Base-by-base conservation (phyloP, 2,888 invertebrate species). In the Cosmia pyralina region DNA sequence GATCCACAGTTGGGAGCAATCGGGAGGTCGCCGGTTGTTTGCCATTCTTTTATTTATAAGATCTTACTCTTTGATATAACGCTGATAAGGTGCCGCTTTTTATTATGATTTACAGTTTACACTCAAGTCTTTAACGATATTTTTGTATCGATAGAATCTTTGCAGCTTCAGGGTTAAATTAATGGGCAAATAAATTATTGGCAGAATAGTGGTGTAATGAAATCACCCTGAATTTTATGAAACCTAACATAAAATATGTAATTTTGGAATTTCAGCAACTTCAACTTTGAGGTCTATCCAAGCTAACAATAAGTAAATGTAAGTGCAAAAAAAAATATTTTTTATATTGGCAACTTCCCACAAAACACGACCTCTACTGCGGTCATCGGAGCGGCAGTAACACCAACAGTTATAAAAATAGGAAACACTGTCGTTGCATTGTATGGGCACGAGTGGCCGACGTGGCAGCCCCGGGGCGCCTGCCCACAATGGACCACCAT, bases 401-500 rank as follows among this genome's bases (percentile, higher is more conserved):
- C 92, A 82, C 91, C 91, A 91, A 92, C 92, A 94, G 93, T 95
- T 95, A 93, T 93, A 91, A 94, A 94, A 93, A 92, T 92, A 94
- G 92, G 94, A 93, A 94, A 94, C 93, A 93, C 91, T 92, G 91
- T 92, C 90, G 87, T 89, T 86, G 89, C 90, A 93, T 94, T 94
- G 93, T 94, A 88, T 86, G 86, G 85, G 85, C 88, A 90, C 86
- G 89, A 92, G 92, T 90, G 90, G 90, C 85, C 81, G 88, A 88
- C 88, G 88, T 88, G 86, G 84, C 88, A 92, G 90, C 94, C 90
- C 81, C 95, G 91, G 92, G 92, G 94, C 85, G 92, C 88, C 93
- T 79, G 73, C 75, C 91, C 90, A 96, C 96, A 96, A 96, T 96
- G 95, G 94, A 92, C 96, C 96, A 94, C 96, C 95, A 96, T 96